Conservation (phyloP, 2,797 vertebrate genomes). For the Diceros bicornis region DNA sequence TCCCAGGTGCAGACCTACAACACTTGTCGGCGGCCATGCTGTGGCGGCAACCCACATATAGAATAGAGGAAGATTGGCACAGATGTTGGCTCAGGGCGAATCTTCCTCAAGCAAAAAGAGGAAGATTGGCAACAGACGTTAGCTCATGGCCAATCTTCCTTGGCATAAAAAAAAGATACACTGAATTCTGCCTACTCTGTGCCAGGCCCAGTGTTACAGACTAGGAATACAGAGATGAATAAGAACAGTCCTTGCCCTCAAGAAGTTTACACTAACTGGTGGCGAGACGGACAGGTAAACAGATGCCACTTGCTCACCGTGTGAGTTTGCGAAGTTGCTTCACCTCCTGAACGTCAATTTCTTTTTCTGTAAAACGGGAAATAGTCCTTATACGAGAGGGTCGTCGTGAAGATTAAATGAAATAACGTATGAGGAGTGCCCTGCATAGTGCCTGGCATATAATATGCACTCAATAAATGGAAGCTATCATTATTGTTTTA, state of each 20-base stretch:
- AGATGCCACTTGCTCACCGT: neutral
- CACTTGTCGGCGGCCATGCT: too few species aligned
- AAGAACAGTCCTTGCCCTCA: neutral
- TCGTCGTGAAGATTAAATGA: slow-evolving; percentile 25
- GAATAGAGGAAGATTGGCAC: too few species aligned
- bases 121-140: too few species aligned
- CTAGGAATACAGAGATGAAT: neutral
- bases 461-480: neutral
- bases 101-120: too few species aligned
- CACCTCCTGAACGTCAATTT: neutral
- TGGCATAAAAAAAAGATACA: neutral
- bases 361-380: neutral
- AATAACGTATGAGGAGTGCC: neutral
- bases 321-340: neutral
- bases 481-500: neutral
- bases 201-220: neutral
- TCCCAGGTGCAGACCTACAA: too few species aligned
- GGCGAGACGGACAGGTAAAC: neutral
- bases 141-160: too few species aligned
- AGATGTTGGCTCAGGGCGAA: too few species aligned
- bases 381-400: neutral
- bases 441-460: neutral
- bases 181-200: slow-evolving; percentile 15
- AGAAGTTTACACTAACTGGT: neutral
- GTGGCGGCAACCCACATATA: too few species aligned